These are phyloP conservation scores for Sus scrofa DNA, from an alignment of 2,113 vertebrate genomes.

Conservation along the genomic window DNA sequence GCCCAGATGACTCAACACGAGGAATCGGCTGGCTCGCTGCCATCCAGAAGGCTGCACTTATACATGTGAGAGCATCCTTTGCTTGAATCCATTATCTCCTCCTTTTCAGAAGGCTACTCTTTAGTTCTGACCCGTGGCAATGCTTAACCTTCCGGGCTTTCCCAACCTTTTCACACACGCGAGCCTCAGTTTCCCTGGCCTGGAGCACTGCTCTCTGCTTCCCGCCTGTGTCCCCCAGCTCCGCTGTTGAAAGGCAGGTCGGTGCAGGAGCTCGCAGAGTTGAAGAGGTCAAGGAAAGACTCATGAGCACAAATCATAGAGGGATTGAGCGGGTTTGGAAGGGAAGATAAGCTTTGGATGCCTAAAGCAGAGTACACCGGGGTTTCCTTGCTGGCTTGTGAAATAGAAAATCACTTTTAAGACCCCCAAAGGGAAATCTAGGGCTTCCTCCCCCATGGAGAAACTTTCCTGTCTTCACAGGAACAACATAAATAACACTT, in stretches of 20 bases:
- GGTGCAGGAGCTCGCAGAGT: background rate
- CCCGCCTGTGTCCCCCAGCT: background rate
- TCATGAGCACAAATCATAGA: constrained; percentile 34
- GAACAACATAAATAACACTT: constrained; percentile 76
- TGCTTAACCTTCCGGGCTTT: background rate
- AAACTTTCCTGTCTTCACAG: constrained; percentile 72
- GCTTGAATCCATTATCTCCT: background rate
- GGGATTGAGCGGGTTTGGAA: background rate
- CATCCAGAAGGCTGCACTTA: background rate
- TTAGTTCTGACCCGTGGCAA: background rate
- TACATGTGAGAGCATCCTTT: fast-evolving
- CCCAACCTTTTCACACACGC: fast-evolving
- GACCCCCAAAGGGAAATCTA: constrained; percentile 73
- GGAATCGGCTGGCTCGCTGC: fast-evolving
- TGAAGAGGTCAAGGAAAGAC: constrained; percentile 62
- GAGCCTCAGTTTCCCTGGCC: background rate
- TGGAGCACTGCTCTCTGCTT: background rate
- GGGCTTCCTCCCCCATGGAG: constrained; percentile 67
- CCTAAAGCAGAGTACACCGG: background rate
- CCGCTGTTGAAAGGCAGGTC: background rate
- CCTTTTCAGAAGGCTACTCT: background rate
- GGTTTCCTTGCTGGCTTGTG: constrained; percentile 46
- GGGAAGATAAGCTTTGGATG: constrained; percentile 50
- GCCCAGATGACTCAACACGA: background rate
- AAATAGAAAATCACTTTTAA: constrained; percentile 77